Conservation (phyloP, 2,888 invertebrate species). For the Agriopis leucophaearia region DNA sequence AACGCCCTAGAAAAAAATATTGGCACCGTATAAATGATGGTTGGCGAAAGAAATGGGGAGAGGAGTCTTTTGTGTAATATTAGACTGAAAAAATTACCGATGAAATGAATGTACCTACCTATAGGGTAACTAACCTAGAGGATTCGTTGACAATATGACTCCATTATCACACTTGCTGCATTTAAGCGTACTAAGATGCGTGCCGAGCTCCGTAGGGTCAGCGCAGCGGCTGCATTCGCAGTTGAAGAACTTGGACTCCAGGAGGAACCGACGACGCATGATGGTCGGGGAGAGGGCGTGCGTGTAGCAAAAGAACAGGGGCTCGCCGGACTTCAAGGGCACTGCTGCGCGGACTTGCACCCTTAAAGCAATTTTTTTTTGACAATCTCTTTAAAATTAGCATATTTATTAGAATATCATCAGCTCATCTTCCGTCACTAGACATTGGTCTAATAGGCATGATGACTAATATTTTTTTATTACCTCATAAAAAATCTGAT, state of each 20-base stretch:
- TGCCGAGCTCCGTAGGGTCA: slow-evolving; percentile 93
- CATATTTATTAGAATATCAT: background rate
- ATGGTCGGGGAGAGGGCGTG: slow-evolving; percentile 91
- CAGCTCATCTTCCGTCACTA: background rate
- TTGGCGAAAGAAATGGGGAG: no score
- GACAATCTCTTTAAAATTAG: background rate
- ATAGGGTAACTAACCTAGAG: slow-evolving; percentile 85
- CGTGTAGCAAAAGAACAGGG: slow-evolving; percentile 91
- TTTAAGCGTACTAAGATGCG: slow-evolving; percentile 92
- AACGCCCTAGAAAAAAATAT: no score
- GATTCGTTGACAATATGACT: slow-evolving; percentile 87
- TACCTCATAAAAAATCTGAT: no score
- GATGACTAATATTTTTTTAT: no score
- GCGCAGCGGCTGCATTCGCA: slow-evolving; percentile 91
- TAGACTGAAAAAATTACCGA: no score
- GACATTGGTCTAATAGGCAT: background rate
- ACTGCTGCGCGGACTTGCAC: slow-evolving; percentile 90
- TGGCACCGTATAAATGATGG: no score
- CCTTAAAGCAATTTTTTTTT: slow-evolving; percentile 63
- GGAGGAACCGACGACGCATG: slow-evolving; percentile 89
- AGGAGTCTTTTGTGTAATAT: no score
- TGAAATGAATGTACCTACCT: background rate
- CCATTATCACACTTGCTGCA: slow-evolving; percentile 92
- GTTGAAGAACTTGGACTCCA: slow-evolving; percentile 92
- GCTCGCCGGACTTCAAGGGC: slow-evolving; percentile 87